Evolutionary conservation across 1,140 invertebrate genomes (phyloP).

Genomic region (Holotrichia oblita): DNA sequence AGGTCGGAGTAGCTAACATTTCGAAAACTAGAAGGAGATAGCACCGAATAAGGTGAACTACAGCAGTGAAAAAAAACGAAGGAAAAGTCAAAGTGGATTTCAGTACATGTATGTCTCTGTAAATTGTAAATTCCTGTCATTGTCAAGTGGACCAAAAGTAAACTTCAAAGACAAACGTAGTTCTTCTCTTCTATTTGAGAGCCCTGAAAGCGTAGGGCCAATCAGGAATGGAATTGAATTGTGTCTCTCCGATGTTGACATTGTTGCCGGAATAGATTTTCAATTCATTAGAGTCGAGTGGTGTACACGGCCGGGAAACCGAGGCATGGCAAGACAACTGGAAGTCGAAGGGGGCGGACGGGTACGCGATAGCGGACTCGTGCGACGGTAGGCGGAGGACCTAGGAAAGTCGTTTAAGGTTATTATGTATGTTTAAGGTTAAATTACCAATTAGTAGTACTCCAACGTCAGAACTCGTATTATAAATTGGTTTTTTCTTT

Average conservation of each 20-base stretch:
- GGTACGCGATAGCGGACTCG: not conserved
- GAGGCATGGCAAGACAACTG: not conserved
- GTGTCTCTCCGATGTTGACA: slow-evolving; percentile 58
- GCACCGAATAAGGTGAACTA: not conserved
- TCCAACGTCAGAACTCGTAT: slow-evolving; percentile 15
- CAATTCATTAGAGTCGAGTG: slow-evolving; percentile 58
- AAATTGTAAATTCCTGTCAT: slow-evolving; percentile 58
- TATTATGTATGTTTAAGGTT: slow-evolving; percentile 44
- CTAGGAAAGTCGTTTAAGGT: slow-evolving; percentile 37
- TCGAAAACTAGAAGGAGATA: not conserved
- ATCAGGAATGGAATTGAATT: slow-evolving; percentile 58
- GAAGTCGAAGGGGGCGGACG: not conserved
- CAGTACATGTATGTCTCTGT: slow-evolving; percentile 35
- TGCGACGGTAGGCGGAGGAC: slow-evolving; percentile 6
- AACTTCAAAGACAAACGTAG: slow-evolving; percentile 58
- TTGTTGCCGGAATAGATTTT: slow-evolving; percentile 59
- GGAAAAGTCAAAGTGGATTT: slow-evolving; percentile 35
- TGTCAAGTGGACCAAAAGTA: slow-evolving; percentile 52
- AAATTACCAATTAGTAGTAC: slow-evolving; percentile 44
- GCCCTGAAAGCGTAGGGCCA: slow-evolving; percentile 53
- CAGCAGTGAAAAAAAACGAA: not conserved
- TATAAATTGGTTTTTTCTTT: slow-evolving; percentile 13
- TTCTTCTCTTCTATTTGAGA: slow-evolving; percentile 50
- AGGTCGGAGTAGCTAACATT: not conserved
- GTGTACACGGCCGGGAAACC: slow-evolving; percentile 38